A percentile compares a stretch with the other conserved stretches of the same genome.
These are phyloP conservation scores for Caenorhabditis wallacei DNA, from an alignment of 2,888 invertebrate genomes.

Conservation along the genomic window DNA sequence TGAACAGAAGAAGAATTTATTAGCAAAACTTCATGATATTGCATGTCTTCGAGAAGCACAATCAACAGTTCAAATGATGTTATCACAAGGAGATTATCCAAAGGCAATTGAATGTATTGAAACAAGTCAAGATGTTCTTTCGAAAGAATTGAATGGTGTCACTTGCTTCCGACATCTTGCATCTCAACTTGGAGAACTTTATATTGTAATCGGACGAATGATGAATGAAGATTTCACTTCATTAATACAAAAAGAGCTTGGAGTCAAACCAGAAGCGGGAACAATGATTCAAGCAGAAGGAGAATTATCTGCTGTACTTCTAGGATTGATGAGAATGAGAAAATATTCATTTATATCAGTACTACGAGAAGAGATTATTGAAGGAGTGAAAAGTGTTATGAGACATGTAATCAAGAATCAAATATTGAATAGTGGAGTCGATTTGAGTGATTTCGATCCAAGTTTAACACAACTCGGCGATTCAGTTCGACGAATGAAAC, in stretches of 20 bases:
- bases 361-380: slow-evolving; percentile 88
- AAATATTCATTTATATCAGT: slow-evolving; percentile 91
- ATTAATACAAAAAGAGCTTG: slow-evolving; percentile 92
- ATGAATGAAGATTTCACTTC: slow-evolving; percentile 94
- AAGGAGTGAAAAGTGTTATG: slow-evolving; percentile 79
- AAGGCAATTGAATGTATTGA: slow-evolving; percentile 94
- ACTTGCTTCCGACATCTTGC: slow-evolving; percentile 96
- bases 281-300: slow-evolving; percentile 85
- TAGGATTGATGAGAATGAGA: slow-evolving; percentile 92
- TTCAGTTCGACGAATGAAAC: slow-evolving; percentile 87
- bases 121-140: slow-evolving; percentile 91
- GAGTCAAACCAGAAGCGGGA: slow-evolving; percentile 85
- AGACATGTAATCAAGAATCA: slow-evolving; percentile 76
- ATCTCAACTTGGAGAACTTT: slow-evolving; percentile 96
- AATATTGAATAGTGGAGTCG: slow-evolving; percentile 75
- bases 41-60: slow-evolving; percentile 89
- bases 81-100: slow-evolving; percentile 97
- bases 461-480: slow-evolving; percentile 85
- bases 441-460: slow-evolving; percentile 77
- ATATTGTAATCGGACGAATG: slow-evolving; percentile 96
- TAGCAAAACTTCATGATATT: slow-evolving; percentile 78
- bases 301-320: slow-evolving; percentile 91
- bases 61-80: slow-evolving; percentile 94
- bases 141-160: slow-evolving; percentile 92
- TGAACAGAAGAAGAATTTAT: slow-evolving; percentile 73